Evolutionary conservation across 2,797 vertebrate genomes (phyloP), one percentile per base, ranked within the genome.

Genomic region (Merluccius polli): DNA sequence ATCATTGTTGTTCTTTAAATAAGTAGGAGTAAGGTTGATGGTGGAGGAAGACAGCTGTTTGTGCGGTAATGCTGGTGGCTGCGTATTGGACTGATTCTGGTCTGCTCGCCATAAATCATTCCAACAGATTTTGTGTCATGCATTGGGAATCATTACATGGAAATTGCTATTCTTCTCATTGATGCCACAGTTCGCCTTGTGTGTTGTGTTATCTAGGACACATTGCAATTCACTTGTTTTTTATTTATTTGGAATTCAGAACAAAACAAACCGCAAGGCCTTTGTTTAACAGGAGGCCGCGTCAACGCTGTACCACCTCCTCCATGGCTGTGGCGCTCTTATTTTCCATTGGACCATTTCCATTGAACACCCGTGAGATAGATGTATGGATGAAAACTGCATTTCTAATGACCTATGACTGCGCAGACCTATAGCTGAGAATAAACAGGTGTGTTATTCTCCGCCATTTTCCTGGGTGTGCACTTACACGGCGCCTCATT

Each of bases 401-500:
- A n/a, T 27, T 27, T 27, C 27, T 27, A 65, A 65, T 65, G 9
- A 27, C 59, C 36, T 35, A n/a, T 24, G 27, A 31, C 65, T 30
- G 3, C 6, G 29, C 15, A 31, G 24, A 68, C 65, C 27, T 32
- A 12, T 69, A 18, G 67, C 67, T 7, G 67, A 15, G 27, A 9
- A 69, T 69, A n/a, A 31, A 69, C 16, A 18, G 29, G 21, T 10
- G 31, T 32, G 18, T 13, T 32, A 32, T 31, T 31, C 71, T 41
- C 35, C 27, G 27, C 71, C 27, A 41, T 44, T 27, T 16, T 15
- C 12, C 71, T 8, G n/a, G 11, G 71, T 44, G n/a, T 30, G 71
- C 35, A 29, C 21, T 29, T 27, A 41, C 36, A 24, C 13, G 35
- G 65, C n/a, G 69, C 32, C 48, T 78, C 73, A 74, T 71, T 63